Evolutionary conservation across 2,888 invertebrate species (phyloP).

Genomic region (Megastigmus dorsalis): DNA sequence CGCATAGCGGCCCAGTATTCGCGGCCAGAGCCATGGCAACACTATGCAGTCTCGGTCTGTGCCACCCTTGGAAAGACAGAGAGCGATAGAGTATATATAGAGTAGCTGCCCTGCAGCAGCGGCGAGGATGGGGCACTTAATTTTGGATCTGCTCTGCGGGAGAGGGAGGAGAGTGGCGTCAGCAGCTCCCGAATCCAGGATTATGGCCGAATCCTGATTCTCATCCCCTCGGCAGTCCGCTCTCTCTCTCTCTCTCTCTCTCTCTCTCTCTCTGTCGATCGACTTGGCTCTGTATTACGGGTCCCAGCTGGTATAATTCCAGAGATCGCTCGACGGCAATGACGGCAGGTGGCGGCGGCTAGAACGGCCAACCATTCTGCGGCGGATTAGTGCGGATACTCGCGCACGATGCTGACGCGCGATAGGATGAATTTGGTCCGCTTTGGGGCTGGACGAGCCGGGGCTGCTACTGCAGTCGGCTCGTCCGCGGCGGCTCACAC

Average conservation of each 20-base stretch:
- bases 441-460: too few relatives aligned
- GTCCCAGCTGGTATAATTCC: conserved; percentile 51
- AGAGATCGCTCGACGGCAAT: conserved; percentile 53
- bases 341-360: too few relatives aligned
- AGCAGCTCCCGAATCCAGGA: conserved; percentile 55
- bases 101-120: too few relatives aligned
- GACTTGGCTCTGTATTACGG: conserved; percentile 49
- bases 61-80: conserved; percentile 6
- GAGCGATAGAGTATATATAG: not conserved
- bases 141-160: conserved; percentile 41
- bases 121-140: conserved; percentile 45
- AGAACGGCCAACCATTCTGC: conserved; percentile 54
- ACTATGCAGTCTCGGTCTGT: not conserved
- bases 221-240: too few relatives aligned
- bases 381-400: conserved; percentile 57
- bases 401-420: conserved; percentile 30
- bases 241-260: not conserved
- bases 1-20: not conserved
- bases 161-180: conserved; percentile 4
- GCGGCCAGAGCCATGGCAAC: conserved; percentile 22
- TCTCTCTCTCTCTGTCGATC: conserved; percentile 39
- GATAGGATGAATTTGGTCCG: conserved; percentile 49
- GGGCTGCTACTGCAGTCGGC: conserved; percentile 12
- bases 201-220: conserved; percentile 48
- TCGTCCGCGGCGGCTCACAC: not conserved